phyloP scores from a whole-genome alignment of 2,888 invertebrate species.

The Parnassius glacialis region DNA sequence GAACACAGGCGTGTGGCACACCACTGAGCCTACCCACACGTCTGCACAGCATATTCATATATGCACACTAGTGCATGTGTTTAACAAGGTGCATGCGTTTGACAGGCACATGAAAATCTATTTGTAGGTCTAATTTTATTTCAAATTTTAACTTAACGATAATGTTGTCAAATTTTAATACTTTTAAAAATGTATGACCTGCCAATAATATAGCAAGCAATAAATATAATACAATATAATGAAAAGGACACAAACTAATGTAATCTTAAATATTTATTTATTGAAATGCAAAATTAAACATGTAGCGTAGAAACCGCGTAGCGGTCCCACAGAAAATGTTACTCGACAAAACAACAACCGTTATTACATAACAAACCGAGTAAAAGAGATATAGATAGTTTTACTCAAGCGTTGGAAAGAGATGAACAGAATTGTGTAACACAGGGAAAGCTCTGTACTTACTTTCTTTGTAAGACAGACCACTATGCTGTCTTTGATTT shows the following conservation, averaged over 20 bases:
- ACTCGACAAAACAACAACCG: constrained; percentile 75
- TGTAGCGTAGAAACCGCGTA: constrained; percentile 45
- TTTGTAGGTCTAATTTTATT: constrained; percentile 56
- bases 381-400: constrained; percentile 47
- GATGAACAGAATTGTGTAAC: constrained; percentile 72
- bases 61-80: constrained; percentile 42
- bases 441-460: constrained; percentile 76
- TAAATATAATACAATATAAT: background rate
- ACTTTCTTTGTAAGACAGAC: constrained; percentile 66
- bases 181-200: too few species aligned
- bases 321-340: constrained; percentile 72
- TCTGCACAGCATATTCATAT: constrained; percentile 32
- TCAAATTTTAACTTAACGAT: background rate
- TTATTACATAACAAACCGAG: constrained; percentile 76
- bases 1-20: constrained; percentile 60
- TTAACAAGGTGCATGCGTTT: constrained; percentile 57
- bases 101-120: constrained; percentile 63
- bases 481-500: constrained; percentile 49
- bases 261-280: constrained; percentile 13
- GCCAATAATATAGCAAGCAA: too few species aligned
- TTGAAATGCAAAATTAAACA: constrained; percentile 46
- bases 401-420: constrained; percentile 49
- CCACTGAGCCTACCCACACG: constrained; percentile 45
- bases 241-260: background rate
- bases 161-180: too few species aligned